phyloP scores from a whole-genome alignment of 2,888 invertebrate genomes.

The Trissoscelio sp. region DNA sequence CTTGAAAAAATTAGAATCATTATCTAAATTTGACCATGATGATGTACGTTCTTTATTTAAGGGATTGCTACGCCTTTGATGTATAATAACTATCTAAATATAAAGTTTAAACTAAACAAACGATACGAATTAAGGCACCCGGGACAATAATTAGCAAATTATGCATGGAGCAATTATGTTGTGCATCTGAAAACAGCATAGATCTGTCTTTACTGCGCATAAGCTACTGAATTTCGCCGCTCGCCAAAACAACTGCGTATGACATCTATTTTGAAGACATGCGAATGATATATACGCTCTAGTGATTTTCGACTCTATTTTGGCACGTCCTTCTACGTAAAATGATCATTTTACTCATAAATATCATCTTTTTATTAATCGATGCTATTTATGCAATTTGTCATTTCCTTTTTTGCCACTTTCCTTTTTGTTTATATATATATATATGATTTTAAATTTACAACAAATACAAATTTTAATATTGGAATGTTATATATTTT shows the following conservation, averaged over 20 bases:
- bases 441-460: too few relatives aligned
- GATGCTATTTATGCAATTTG: not conserved
- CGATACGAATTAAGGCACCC: not conserved
- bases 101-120: not conserved
- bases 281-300: constrained; percentile 63
- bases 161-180: constrained; percentile 44
- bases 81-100: not conserved
- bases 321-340: constrained; percentile 47
- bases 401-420: not conserved
- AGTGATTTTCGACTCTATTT: constrained; percentile 60
- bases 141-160: constrained; percentile 48
- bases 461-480: too few relatives aligned
- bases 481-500: too few relatives aligned
- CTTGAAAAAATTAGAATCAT: constrained; percentile 50
- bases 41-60: not conserved
- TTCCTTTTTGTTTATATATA: too few relatives aligned
- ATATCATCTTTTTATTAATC: constrained; percentile 8
- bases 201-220: constrained; percentile 62
- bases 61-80: too few relatives aligned
- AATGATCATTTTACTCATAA: constrained; percentile 45
- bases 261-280: constrained; percentile 69
- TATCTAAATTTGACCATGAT: constrained; percentile 11
- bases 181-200: constrained; percentile 46
- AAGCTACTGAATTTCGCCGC: constrained; percentile 75
- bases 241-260: constrained; percentile 82